These are phyloP conservation scores for Lophochroa leadbeateri DNA, from an alignment of 2,113 vertebrate genomes.

Conservation along the genomic window DNA sequence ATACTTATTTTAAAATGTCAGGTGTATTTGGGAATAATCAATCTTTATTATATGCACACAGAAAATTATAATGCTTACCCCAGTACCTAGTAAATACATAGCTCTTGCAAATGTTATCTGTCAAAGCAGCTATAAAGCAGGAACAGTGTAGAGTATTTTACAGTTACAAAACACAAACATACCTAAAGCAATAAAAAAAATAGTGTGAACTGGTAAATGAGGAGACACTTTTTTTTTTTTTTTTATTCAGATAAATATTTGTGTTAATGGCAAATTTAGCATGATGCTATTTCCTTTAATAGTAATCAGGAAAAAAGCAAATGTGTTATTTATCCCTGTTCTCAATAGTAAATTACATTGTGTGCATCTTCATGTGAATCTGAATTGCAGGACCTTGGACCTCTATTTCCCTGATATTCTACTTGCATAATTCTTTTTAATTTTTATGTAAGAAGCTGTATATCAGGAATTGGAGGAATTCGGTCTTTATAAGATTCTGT, in stretches of 20 bases:
- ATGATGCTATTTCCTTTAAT: neutral
- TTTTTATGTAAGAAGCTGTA: neutral
- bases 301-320: neutral
- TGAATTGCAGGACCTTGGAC: neutral
- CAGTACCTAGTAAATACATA: neutral
- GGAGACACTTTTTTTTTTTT: neutral
- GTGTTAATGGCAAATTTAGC: neutral
- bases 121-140: neutral
- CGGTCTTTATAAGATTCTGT: neutral
- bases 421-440: neutral
- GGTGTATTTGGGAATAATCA: conserved; percentile 12
- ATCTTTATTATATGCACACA: neutral
- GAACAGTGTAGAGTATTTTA: neutral
- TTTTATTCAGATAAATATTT: neutral
- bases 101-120: neutral
- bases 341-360: neutral
- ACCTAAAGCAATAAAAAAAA: neutral
- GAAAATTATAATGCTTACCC: conserved; percentile 9
- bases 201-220: neutral
- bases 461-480: neutral
- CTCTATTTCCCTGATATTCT: neutral
- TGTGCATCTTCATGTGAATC: neutral
- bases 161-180: neutral
- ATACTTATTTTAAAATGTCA: neutral
- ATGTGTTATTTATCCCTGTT: neutral